Base-by-base conservation (phyloP, 2,113 vertebrate genomes). In the Ameiurus melas region DNA sequence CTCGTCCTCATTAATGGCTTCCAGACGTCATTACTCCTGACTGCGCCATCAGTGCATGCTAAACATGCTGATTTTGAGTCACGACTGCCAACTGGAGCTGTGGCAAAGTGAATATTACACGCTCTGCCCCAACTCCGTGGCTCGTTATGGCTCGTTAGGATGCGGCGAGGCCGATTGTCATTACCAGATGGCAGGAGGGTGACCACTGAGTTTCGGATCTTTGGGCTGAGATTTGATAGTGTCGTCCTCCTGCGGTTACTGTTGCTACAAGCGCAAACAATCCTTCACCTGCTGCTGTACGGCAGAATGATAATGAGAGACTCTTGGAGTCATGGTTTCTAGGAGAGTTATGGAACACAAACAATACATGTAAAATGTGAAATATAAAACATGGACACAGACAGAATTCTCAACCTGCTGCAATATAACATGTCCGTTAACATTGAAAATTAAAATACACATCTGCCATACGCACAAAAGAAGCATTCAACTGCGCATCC, bases 151-250 rank as follows among this genome's bases (percentile, higher is more conserved):
- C 85, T 89, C 71, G 83, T 91, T 89, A 87, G 84, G 78, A 60
- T 71, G 71, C 79, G 60, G 70, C 78, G 68, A 30, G 86, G 25
- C 73, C 57, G 80, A 77, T 27, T 86, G 87, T 86, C 81, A 47
- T 66, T 85, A 88, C 84, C 90, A 90, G 90, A 91, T 89, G 90
- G 88, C 87, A 62, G 62, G 84, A 90, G 73, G 71, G 71, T 82
- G 80, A 82, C 80, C 80, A 60, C 84, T 64, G 83, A 86, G 84
- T 88, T 84, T 89, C 66, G 85, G 71, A 85, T 81, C 64, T 81
- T 81, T 39, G 53, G 89, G 86, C 87, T 66, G 79, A 57, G 80
- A 81, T 77, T 88, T 86, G 83, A 86, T 86, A 83, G 75, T 78
- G 78, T 87, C 79, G 64, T 66, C 62, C 89, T 71, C 68, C 77